A percentile compares a stretch with the other conserved stretches of the same genome.
These are phyloP conservation scores for Tyto alba DNA, from an alignment of 2,113 vertebrate genomes.

Conservation along the genomic window DNA sequence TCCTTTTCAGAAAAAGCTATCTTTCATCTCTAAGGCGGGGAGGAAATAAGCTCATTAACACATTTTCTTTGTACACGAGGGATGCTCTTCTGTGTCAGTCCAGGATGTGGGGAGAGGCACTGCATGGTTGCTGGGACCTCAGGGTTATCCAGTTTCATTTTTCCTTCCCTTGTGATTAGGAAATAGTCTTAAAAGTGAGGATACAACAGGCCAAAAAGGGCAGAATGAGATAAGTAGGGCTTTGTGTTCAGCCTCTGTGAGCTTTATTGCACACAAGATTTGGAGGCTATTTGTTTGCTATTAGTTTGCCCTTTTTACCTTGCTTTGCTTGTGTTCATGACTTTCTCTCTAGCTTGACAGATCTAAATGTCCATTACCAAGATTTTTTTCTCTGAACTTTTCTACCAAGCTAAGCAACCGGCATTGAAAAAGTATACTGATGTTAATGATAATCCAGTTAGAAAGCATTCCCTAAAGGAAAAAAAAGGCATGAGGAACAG, in stretches of 20 bases:
- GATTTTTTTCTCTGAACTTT: neutral
- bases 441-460: neutral
- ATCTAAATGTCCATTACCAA: neutral
- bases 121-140: neutral
- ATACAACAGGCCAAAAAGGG: neutral
- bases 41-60: conserved; percentile 57
- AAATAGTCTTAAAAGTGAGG: neutral
- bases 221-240: neutral
- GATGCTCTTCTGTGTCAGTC: neutral
- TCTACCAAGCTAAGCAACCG: neutral
- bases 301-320: neutral
- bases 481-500: neutral
- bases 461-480: neutral
- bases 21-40: conserved; percentile 11
- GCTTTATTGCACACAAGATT: neutral
- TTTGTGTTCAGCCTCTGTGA: neutral
- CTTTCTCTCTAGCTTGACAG: neutral
- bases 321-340: neutral
- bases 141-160: neutral
- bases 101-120: neutral
- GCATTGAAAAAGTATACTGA: neutral
- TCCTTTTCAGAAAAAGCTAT: conserved; percentile 6
- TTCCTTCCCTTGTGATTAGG: neutral
- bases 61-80: conserved; percentile 29
- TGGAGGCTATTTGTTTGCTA: neutral